Evolutionary conservation across 2,797 vertebrate species (phyloP).

Genomic region (Xenops minutus): DNA sequence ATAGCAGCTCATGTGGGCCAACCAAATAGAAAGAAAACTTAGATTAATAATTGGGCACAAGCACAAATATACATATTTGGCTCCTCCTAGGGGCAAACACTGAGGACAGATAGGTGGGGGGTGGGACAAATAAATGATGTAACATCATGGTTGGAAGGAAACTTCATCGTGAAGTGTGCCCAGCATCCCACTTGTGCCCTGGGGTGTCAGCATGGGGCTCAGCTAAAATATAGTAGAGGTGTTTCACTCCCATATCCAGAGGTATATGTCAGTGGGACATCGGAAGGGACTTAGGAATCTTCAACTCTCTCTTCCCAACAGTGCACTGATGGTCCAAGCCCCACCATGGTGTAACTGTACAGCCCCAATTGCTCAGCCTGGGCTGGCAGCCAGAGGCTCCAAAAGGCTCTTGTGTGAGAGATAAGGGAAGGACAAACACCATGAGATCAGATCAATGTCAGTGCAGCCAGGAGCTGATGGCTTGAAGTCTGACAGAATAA

Average conservation of each 20-base stretch:
- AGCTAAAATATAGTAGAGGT: neutral
- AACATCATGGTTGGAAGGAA: neutral
- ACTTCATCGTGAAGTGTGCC: neutral
- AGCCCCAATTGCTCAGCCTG: neutral
- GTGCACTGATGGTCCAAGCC: accelerated
- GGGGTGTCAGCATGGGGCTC: neutral
- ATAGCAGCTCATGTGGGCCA: neutral
- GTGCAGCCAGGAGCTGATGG: neutral
- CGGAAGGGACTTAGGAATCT: neutral
- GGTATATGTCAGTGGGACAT: accelerated
- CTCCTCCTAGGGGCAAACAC: neutral
- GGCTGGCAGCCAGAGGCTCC: neutral
- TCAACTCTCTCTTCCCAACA: neutral
- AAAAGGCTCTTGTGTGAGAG: neutral
- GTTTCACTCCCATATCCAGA: neutral
- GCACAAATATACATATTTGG: neutral
- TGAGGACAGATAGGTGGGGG: neutral
- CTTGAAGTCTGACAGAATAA: neutral
- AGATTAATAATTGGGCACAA: neutral
- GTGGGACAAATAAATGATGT: neutral
- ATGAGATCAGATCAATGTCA: neutral
- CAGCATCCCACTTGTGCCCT: neutral
- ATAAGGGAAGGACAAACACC: neutral
- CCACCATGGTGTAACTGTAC: accelerated
- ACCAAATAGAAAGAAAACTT: neutral